These are phyloP conservation scores for Oikopleura albicans DNA, from an alignment of 23 tunicate genomes.

Conservation along the genomic window DNA sequence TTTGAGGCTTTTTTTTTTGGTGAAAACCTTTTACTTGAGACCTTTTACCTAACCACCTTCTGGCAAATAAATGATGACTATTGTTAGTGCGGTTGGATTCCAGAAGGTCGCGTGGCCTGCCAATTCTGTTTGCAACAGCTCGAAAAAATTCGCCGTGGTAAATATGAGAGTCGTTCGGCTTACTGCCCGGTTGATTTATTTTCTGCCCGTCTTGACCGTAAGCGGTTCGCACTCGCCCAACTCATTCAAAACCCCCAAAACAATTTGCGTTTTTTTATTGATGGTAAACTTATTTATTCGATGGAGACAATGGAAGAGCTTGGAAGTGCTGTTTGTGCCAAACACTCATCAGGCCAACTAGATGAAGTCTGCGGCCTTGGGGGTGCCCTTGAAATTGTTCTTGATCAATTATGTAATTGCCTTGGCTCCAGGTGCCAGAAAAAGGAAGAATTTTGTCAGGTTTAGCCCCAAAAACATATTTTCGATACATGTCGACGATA, in stretches of 20 bases:
- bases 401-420: neutral
- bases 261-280: neutral
- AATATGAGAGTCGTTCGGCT: constrained; percentile 2
- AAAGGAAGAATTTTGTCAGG: neutral
- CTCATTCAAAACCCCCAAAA: constrained; percentile 16
- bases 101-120: neutral
- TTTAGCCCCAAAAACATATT: no score
- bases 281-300: neutral
- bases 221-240: neutral
- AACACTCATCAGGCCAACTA: neutral
- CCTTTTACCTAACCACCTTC: no score
- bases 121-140: neutral
- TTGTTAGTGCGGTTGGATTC: neutral
- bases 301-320: neutral
- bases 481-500: no score
- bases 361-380: neutral
- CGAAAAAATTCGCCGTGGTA: constrained; percentile 16
- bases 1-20: no score
- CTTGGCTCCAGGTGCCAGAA: neutral
- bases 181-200: constrained; percentile 10
- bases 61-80: no score
- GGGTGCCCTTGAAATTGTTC: neutral
- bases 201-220: neutral
- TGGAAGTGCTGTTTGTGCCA: neutral
- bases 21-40: no score